Percentiles rank a stretch among this genome's conserved stretches.
These are phyloP conservation scores for Spatula versicolor DNA, from an alignment of 2,797 vertebrate genomes.

Conservation along the genomic window DNA sequence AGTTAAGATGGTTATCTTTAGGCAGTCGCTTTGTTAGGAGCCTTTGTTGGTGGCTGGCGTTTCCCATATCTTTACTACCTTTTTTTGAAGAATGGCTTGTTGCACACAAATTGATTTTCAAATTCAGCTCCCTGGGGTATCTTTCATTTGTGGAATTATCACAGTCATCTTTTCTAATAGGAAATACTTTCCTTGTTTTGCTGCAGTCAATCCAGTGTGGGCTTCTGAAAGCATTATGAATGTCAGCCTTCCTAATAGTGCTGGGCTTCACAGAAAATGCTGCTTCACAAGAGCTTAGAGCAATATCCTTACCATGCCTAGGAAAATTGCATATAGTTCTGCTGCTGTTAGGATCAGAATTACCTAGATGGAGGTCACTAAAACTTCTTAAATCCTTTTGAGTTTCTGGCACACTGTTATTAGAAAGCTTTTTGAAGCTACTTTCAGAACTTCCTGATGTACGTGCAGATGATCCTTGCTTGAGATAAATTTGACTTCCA, in stretches of 20 bases:
- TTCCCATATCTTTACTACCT: background rate
- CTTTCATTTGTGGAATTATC: background rate
- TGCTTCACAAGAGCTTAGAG: background rate
- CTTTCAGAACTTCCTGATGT: background rate
- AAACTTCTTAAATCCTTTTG: constrained; percentile 33
- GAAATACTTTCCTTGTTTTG: background rate
- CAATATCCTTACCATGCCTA: constrained; percentile 27
- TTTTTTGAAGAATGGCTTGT: constrained; percentile 13
- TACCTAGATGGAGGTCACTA: constrained; percentile 23
- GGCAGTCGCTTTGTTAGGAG: background rate
- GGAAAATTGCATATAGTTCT: constrained; percentile 48
- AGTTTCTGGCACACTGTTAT: background rate
- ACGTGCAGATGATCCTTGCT: background rate
- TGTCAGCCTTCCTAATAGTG: background rate
- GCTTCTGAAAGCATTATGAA: background rate
- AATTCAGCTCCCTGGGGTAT: background rate
- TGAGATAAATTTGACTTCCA: constrained; percentile 68
- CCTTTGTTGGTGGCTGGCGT: background rate
- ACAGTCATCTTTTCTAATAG: background rate
- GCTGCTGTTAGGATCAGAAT: constrained; percentile 2
- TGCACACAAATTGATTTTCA: background rate
- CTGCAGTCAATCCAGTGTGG: background rate
- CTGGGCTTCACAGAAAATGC: background rate
- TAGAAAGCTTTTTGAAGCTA: background rate
- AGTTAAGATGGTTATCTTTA: background rate